A percentile compares a stretch with the other conserved stretches of the same genome.
These are phyloP conservation scores for Cryptomyrus ogoouensis DNA, from an alignment of 2,113 vertebrate species.

Conservation along the genomic window DNA sequence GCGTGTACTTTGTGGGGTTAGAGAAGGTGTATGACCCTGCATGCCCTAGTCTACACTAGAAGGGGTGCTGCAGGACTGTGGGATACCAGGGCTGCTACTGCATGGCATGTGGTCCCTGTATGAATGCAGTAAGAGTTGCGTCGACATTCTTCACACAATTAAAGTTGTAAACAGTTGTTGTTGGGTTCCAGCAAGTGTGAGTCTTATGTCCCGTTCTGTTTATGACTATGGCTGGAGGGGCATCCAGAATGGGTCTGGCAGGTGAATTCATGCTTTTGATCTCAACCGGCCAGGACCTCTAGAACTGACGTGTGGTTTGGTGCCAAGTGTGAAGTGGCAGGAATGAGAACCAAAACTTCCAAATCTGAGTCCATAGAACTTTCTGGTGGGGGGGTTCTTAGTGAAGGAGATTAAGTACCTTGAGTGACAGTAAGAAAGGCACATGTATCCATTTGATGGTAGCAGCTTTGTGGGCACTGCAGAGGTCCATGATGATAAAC, in stretches of 20 bases:
- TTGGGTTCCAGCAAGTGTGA: neutral
- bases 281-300: neutral
- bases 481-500: neutral
- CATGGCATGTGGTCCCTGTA: neutral
- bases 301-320: neutral
- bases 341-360: neutral
- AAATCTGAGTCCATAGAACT: neutral
- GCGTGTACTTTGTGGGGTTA: neutral
- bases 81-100: neutral
- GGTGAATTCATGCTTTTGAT: neutral
- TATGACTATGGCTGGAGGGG: neutral
- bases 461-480: neutral
- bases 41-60: neutral
- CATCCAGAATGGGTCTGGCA: neutral
- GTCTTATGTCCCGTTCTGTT: neutral
- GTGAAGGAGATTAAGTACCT: neutral
- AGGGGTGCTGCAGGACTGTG: neutral
- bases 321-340: neutral
- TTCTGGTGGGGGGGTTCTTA: neutral
- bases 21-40: neutral
- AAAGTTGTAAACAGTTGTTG: neutral
- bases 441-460: neutral
- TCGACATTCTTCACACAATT: neutral
- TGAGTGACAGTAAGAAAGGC: neutral
- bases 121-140: neutral